Percentiles rank a stretch among this genome's conserved stretches.
Evolutionary conservation across 1,140 invertebrate genomes (phyloP).

Genomic region (Zaprionus tsacasi): DNA sequence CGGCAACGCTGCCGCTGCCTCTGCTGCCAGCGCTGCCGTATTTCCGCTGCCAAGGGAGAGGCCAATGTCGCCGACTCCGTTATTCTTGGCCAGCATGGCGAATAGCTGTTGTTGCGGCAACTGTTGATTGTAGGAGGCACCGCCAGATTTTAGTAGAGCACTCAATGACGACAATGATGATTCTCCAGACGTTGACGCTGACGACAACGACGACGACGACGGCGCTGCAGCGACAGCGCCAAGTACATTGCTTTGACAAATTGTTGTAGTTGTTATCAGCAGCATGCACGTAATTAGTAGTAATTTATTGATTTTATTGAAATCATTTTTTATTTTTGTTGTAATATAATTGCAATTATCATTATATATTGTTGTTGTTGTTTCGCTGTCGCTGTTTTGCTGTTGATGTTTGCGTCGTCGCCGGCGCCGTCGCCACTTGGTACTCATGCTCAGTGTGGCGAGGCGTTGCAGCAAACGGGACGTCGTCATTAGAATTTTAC

Average conservation of each 20-base stretch:
- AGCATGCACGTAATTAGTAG: slow-evolving; percentile 78
- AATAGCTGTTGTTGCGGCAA: slow-evolving; percentile 50
- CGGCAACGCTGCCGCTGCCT: slow-evolving; percentile 2
- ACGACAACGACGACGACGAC: slow-evolving; percentile 30
- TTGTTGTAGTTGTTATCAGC: slow-evolving; percentile 80
- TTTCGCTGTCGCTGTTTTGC: slow-evolving; percentile 37
- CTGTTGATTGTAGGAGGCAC: slow-evolving; percentile 68
- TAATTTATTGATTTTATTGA: slow-evolving; percentile 83
- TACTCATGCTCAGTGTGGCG: slow-evolving; percentile 56
- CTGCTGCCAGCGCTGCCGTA: slow-evolving; percentile 16
- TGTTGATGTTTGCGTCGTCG: slow-evolving; percentile 53
- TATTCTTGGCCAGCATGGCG: slow-evolving; percentile 71
- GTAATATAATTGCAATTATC: slow-evolving; percentile 78
- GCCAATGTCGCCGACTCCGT: slow-evolving; percentile 17
- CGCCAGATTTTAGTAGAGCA: slow-evolving; percentile 66
- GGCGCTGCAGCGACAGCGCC: slow-evolving; percentile 48
- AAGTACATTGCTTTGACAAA: slow-evolving; percentile 73
- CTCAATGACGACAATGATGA: slow-evolving; percentile 54
- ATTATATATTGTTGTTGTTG: slow-evolving; percentile 41
- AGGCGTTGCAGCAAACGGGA: slow-evolving; percentile 47
- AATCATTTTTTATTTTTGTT: slow-evolving; percentile 67
- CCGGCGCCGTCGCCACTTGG: slow-evolving; percentile 69
- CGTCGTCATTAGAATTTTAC: slow-evolving; percentile 66
- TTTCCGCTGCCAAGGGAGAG: slow-evolving; percentile 16
- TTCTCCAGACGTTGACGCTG: slow-evolving; percentile 16